Percentiles rank a stretch among this genome's conserved stretches.
These are phyloP conservation scores for Perca fluviatilis DNA, from an alignment of 2,113 vertebrate species.

Conservation along the genomic window DNA sequence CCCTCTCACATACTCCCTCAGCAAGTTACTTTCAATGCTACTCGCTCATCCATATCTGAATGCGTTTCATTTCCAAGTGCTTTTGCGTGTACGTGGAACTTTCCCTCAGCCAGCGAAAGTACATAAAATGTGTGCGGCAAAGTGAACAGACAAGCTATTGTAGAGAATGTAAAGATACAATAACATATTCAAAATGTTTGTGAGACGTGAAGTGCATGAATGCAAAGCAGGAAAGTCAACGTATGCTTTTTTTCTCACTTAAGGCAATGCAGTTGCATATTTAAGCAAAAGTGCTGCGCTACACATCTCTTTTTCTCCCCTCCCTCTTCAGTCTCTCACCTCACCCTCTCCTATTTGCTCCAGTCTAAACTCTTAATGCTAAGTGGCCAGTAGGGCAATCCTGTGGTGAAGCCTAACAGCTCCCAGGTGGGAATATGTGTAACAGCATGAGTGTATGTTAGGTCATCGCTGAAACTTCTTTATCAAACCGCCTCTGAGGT, in stretches of 20 bases:
- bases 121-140: constrained; percentile 10
- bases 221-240: constrained; percentile 26
- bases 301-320: constrained; percentile 8
- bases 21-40: constrained; percentile 40
- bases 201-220: constrained; percentile 33
- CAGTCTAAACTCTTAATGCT: constrained; percentile 53
- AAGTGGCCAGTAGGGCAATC: constrained; percentile 39
- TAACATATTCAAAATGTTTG: constrained; percentile 40
- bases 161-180: constrained; percentile 18
- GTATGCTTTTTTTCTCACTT: constrained; percentile 52
- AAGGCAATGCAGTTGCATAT: constrained; percentile 50
- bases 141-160: constrained; percentile 30
- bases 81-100: constrained; percentile 33
- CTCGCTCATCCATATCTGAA: constrained; percentile 37
- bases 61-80: constrained; percentile 45
- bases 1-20: constrained; percentile 29
- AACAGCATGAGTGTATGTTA: constrained; percentile 30
- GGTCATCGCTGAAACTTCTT: constrained; percentile 13
- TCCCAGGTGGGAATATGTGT: constrained; percentile 65
- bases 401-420: constrained; percentile 62
- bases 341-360: constrained; percentile 22
- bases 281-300: not conserved
- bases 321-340: not conserved
- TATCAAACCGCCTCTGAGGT: not conserved
- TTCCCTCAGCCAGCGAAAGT: constrained; percentile 2